phyloP scores from a whole-genome alignment of 2,888 invertebrate genomes.

The Gari tellinella region DNA sequence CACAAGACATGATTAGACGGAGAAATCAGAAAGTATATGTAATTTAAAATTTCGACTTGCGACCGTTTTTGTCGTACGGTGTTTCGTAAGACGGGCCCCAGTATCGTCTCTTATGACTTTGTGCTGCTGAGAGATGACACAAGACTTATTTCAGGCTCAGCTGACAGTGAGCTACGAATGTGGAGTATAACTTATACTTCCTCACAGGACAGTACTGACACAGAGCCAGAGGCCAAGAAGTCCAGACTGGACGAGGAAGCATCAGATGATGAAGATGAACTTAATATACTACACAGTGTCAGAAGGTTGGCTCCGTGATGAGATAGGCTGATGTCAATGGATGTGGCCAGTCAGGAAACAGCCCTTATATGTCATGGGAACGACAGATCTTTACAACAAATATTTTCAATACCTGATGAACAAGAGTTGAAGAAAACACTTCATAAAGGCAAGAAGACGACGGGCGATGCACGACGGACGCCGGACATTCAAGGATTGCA shows the following conservation, averaged over 20 bases:
- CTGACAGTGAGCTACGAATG: conserved; percentile 93
- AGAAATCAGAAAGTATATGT: too few relatives aligned
- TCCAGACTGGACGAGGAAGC: too few relatives aligned
- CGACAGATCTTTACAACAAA: conserved; percentile 92
- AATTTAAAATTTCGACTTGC: too few relatives aligned
- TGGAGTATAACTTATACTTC: conserved; percentile 88
- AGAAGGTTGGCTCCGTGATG: conserved; percentile 91
- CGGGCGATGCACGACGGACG: too few relatives aligned
- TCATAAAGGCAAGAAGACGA: conserved; percentile 92
- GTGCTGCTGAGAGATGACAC: conserved; percentile 91
- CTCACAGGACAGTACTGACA: too few relatives aligned
- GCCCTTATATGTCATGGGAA: conserved; percentile 93
- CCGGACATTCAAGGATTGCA: too few relatives aligned
- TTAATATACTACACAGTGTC: conserved; percentile 48
- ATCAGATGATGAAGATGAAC: too few relatives aligned
- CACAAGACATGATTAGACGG: too few relatives aligned
- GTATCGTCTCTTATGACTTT: conserved; percentile 95
- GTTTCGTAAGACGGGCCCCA: too few relatives aligned
- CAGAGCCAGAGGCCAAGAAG: too few relatives aligned
- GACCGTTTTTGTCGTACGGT: too few relatives aligned
- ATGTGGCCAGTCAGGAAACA: conserved; percentile 89
- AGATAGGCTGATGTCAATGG: conserved; percentile 92
- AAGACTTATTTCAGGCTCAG: conserved; percentile 94
- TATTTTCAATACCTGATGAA: conserved; percentile 92
- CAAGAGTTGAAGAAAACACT: conserved; percentile 90